Evolutionary conservation across 2,888 invertebrate species (phyloP).

Genomic region (Lasiommata megera): DNA sequence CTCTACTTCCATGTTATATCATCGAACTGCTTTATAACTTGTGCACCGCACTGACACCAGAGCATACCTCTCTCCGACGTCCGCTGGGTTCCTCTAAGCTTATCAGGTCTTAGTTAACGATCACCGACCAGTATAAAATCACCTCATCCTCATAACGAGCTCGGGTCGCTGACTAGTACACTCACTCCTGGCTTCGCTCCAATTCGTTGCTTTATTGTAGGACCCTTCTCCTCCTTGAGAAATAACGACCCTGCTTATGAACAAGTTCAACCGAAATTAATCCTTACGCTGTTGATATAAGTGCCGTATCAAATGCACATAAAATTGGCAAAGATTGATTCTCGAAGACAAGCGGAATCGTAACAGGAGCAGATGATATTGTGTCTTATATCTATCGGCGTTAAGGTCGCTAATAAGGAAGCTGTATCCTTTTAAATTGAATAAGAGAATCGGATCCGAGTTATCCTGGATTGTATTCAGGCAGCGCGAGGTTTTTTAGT

Average conservation of each 20-base stretch:
- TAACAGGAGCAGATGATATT: not conserved
- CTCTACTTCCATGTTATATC: too few species aligned
- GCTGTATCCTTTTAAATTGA: slow-evolving; percentile 43
- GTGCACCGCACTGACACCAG: too few species aligned
- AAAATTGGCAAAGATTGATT: slow-evolving; percentile 15
- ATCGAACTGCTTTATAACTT: too few species aligned
- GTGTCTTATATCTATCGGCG: not conserved
- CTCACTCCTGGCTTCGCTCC: slow-evolving; percentile 31
- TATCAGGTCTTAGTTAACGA: too few species aligned
- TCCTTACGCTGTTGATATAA: slow-evolving; percentile 15
- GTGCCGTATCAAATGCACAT: slow-evolving; percentile 13
- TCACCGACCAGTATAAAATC: not conserved
- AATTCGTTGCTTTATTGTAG: slow-evolving; percentile 29
- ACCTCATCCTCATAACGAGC: slow-evolving; percentile 16
- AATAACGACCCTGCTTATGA: slow-evolving; percentile 32
- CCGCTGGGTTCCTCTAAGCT: too few species aligned
- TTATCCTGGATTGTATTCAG: slow-evolving; percentile 46
- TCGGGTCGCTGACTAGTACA: slow-evolving; percentile 23
- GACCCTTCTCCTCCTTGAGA: slow-evolving; percentile 30
- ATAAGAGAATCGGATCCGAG: slow-evolving; percentile 48
- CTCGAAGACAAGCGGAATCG: slow-evolving; percentile 18
- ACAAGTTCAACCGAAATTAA: slow-evolving; percentile 13
- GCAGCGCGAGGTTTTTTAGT: slow-evolving; percentile 29
- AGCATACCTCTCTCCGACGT: too few species aligned
- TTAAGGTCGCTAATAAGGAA: slow-evolving; percentile 8